Evolutionary conservation across 2,797 vertebrate species (phyloP).

Genomic region (Liasis olivaceus): DNA sequence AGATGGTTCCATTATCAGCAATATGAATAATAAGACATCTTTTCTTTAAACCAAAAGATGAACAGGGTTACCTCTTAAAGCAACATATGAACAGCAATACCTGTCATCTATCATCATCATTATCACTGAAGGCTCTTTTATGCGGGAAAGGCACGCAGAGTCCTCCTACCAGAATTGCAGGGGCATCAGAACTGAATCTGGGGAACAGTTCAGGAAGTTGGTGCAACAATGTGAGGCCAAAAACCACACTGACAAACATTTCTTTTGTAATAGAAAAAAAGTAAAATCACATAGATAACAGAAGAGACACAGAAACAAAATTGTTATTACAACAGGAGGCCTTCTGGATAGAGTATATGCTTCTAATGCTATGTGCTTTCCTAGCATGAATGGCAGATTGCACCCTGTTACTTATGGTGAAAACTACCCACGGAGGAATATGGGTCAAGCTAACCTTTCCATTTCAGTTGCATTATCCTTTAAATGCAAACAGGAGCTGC

Average conservation of each 20-base stretch:
- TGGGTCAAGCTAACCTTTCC: not conserved
- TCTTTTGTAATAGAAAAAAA: not conserved
- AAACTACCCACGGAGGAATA: not conserved
- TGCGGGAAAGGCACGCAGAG: not conserved
- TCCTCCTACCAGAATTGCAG: conserved; percentile 14
- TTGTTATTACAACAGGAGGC: not conserved
- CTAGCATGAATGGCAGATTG: not conserved
- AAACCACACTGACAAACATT: not conserved
- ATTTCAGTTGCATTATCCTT: not conserved
- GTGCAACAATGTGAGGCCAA: not conserved
- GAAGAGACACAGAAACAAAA: not conserved
- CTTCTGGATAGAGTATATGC: not conserved
- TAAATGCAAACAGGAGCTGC: not conserved
- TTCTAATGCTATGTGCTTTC: not conserved
- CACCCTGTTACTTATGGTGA: not conserved
- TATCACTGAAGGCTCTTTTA: not conserved
- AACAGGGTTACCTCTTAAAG: not conserved
- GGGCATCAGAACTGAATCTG: conserved; percentile 1
- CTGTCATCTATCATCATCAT: not conserved
- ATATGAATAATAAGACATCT: not conserved
- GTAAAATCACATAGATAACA: not conserved
- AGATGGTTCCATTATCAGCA: not conserved
- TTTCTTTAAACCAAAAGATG: not conserved
- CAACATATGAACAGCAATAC: not conserved
- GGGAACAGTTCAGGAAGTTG: conserved; percentile 4